phyloP scores from a whole-genome alignment of 2,888 invertebrate species.

The Craniophora ligustri region DNA sequence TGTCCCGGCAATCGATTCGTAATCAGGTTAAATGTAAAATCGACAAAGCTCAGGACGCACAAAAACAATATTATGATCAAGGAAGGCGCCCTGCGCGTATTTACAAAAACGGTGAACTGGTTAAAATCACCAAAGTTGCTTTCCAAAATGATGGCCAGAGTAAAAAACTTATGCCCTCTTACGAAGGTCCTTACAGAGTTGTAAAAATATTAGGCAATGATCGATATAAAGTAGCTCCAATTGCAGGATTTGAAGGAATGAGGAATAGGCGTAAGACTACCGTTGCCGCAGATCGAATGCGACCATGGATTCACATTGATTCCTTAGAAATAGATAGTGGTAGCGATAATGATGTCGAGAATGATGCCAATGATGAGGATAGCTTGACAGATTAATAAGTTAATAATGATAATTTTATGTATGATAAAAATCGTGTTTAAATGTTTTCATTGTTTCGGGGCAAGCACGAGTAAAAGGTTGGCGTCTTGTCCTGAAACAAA shows the following conservation, averaged over 20 bases:
- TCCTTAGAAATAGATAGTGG: neutral
- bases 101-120: slow-evolving; percentile 36
- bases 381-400: too few relatives aligned
- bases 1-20: slow-evolving; percentile 2
- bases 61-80: slow-evolving; percentile 34
- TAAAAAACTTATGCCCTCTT: slow-evolving; percentile 36
- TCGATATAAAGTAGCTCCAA: slow-evolving; percentile 16
- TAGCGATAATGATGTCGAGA: neutral
- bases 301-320: neutral
- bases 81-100: slow-evolving; percentile 21
- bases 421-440: too few relatives aligned
- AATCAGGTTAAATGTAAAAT: slow-evolving; percentile 20
- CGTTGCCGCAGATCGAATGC: neutral
- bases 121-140: slow-evolving; percentile 36
- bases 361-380: too few relatives aligned
- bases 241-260: neutral
- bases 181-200: slow-evolving; percentile 36
- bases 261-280: neutral
- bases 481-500: too few relatives aligned
- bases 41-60: slow-evolving; percentile 24
- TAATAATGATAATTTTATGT: too few relatives aligned
- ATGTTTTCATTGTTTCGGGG: too few relatives aligned
- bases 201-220: slow-evolving; percentile 30
- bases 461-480: too few relatives aligned
- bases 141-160: slow-evolving; percentile 47